These are phyloP conservation scores for Anastrepha ludens DNA, from an alignment of 1,140 invertebrate species.

Conservation along the genomic window DNA sequence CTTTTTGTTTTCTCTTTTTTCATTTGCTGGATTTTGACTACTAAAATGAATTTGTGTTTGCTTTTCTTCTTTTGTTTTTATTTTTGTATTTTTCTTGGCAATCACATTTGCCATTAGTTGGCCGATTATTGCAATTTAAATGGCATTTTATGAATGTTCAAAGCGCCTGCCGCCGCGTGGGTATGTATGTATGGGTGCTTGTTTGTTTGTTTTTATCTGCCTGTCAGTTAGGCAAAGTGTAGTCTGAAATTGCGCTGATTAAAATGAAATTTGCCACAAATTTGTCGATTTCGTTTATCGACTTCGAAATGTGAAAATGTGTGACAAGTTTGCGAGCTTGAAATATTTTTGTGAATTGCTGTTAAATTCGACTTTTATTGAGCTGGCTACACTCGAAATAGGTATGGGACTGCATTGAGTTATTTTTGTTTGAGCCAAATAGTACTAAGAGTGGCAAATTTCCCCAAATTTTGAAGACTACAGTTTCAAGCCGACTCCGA, in stretches of 20 bases:
- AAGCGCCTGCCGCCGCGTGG: not conserved
- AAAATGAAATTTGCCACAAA: conserved; percentile 43
- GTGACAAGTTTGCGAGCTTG: conserved; percentile 45
- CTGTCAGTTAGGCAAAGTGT: conserved; percentile 38
- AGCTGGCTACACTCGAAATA: not conserved
- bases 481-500: no score
- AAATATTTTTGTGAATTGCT: not conserved
- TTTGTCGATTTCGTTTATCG: conserved; percentile 48
- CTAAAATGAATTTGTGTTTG: conserved; percentile 6
- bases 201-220: not conserved
- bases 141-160: conserved; percentile 49
- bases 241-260: conserved; percentile 34
- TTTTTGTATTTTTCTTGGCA: not conserved
- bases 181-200: not conserved
- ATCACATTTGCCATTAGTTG: conserved; percentile 49
- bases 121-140: conserved; percentile 50
- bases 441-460: not conserved
- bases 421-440: not conserved
- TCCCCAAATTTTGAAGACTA: not conserved
- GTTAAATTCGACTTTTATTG: conserved; percentile 18
- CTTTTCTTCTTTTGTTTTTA: not conserved
- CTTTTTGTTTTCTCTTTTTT: not conserved
- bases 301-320: conserved; percentile 43
- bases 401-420: not conserved
- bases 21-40: not conserved